phyloP scores from a whole-genome alignment of 2,797 vertebrate species.

The Lindbergichthys nudifrons region DNA sequence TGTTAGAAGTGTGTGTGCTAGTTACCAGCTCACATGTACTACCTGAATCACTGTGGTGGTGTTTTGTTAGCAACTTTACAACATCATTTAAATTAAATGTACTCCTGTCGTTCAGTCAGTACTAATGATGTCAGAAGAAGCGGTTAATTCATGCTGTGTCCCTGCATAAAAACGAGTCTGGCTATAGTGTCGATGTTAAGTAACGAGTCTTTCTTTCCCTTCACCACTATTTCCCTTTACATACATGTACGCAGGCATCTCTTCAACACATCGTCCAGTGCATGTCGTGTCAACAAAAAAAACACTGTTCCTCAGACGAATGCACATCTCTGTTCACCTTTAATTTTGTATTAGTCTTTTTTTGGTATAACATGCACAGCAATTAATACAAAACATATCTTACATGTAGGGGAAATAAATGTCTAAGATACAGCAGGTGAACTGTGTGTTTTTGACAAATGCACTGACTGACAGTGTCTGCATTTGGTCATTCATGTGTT shows the following conservation, averaged over 20 bases:
- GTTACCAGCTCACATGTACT: neutral
- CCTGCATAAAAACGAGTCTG: neutral
- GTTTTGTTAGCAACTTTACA: neutral
- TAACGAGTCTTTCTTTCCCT: slow-evolving; percentile 13
- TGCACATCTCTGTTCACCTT: slow-evolving; percentile 27
- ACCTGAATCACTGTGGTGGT: neutral
- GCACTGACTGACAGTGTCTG: neutral
- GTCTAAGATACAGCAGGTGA: neutral
- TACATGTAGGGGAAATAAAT: neutral
- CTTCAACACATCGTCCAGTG: slow-evolving; percentile 52
- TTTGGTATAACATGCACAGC: slow-evolving; percentile 10
- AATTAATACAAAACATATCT: slow-evolving; percentile 2
- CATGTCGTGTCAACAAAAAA: slow-evolving; percentile 71
- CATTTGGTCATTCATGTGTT: neutral
- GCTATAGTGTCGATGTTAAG: neutral
- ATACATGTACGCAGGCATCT: slow-evolving; percentile 51
- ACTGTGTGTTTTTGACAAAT: neutral
- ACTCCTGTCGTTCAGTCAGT: neutral
- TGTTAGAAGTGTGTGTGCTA: neutral
- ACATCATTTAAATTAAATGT: neutral
- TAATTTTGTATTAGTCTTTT: slow-evolving; percentile 9
- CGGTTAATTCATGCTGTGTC: neutral
- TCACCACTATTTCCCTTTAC: slow-evolving; percentile 68
- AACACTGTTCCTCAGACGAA: slow-evolving; percentile 37
- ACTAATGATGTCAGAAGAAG: neutral